Percentiles rank a stretch among this genome's conserved stretches.
These are phyloP conservation scores for Xanthorhoe spadicearia DNA, from an alignment of 2,888 invertebrate genomes.

Conservation along the genomic window DNA sequence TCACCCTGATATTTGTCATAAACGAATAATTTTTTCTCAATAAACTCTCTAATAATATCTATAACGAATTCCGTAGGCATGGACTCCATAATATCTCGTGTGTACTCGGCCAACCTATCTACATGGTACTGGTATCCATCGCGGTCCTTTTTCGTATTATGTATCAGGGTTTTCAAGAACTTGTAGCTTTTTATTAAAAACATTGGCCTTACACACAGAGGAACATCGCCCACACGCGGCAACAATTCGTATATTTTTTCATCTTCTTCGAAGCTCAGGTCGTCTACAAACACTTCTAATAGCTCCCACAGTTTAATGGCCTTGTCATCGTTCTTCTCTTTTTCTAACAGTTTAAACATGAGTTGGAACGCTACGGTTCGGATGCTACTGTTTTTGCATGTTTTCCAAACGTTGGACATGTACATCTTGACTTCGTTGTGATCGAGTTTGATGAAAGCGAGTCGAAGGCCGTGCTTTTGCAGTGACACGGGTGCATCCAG, in stretches of 20 bases:
- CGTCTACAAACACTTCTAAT: slow-evolving; percentile 62
- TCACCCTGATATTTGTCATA: slow-evolving; percentile 30
- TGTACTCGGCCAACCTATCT: slow-evolving; percentile 46
- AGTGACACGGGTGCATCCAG: slow-evolving; percentile 65
- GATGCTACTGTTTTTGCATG: slow-evolving; percentile 64
- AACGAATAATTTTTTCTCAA: slow-evolving; percentile 51
- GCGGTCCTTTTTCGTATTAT: slow-evolving; percentile 44
- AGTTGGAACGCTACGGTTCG: slow-evolving; percentile 63
- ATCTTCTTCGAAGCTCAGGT: slow-evolving; percentile 63
- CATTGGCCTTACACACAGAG: slow-evolving; percentile 52
- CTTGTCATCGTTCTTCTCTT: slow-evolving; percentile 54
- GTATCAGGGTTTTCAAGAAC: slow-evolving; percentile 55
- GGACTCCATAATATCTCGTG: slow-evolving; percentile 56
- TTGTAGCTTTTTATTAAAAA: slow-evolving; percentile 61
- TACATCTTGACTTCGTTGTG: slow-evolving; percentile 52
- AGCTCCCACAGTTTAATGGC: slow-evolving; percentile 57
- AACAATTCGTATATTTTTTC: slow-evolving; percentile 60
- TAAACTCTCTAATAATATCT: slow-evolving; percentile 54
- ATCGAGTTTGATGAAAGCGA: slow-evolving; percentile 59
- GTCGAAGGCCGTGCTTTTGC: slow-evolving; percentile 69
- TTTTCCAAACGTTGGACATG: slow-evolving; percentile 60
- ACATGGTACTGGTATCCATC: slow-evolving; percentile 42
- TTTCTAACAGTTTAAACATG: slow-evolving; percentile 57
- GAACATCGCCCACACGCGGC: slow-evolving; percentile 50
- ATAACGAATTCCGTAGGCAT: slow-evolving; percentile 57